Conservation (phyloP, 2,113 vertebrate genomes). For the Pantherophis guttatus region DNA sequence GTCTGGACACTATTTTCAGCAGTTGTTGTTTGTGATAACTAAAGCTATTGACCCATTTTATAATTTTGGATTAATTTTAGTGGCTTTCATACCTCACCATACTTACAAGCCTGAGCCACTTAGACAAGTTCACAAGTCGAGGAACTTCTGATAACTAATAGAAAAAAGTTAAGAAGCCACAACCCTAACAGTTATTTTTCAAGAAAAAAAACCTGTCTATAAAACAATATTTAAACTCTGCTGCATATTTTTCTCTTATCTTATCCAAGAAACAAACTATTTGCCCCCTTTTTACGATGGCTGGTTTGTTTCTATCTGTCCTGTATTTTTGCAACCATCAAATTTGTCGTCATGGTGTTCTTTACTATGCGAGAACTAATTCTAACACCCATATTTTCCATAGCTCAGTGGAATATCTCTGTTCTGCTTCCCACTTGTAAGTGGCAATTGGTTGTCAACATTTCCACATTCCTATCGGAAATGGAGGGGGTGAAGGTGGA, state of each 20-base stretch:
- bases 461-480: not conserved
- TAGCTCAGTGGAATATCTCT: not conserved
- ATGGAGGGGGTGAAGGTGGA: not conserved
- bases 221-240: not conserved
- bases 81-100: not conserved
- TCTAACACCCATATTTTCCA: not conserved
- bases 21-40: not conserved
- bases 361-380: not conserved
- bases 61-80: not conserved
- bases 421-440: not conserved
- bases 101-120: not conserved
- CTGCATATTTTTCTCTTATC: not conserved
- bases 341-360: not conserved
- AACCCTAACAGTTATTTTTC: not conserved
- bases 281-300: not conserved
- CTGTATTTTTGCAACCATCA: not conserved
- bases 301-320: not conserved
- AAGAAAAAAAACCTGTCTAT: not conserved
- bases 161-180: not conserved
- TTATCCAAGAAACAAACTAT: not conserved
- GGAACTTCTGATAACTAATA: not conserved
- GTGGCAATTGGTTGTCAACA: not conserved
- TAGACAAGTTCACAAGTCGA: not conserved
- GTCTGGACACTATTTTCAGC: not conserved
- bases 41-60: not conserved